phyloP scores from a whole-genome alignment of 1,140 invertebrate species.

The Ephestia elutella region DNA sequence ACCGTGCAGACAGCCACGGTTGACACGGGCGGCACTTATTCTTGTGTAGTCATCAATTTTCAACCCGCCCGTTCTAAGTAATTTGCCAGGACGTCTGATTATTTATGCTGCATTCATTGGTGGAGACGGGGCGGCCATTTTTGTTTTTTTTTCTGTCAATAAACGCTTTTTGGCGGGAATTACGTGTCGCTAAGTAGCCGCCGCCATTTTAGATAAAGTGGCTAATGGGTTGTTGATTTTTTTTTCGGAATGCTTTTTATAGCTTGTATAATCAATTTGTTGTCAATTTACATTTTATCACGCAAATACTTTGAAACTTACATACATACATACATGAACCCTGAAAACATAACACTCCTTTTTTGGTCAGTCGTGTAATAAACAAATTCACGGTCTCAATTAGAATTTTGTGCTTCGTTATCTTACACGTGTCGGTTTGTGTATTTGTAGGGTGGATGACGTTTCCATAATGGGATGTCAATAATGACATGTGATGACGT shows the following conservation, averaged over 20 bases:
- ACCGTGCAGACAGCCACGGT: slow-evolving; percentile 5
- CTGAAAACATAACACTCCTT: too few relatives aligned
- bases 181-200: not conserved
- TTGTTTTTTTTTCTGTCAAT: slow-evolving; percentile 5
- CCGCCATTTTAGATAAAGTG: slow-evolving; percentile 6
- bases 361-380: too few relatives aligned
- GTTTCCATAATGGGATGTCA: too few relatives aligned
- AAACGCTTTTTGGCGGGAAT: slow-evolving; percentile 1
- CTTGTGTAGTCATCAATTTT: slow-evolving; percentile 45
- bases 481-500: too few relatives aligned
- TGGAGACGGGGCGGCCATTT: slow-evolving; percentile 15
- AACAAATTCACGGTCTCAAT: too few relatives aligned
- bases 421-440: too few relatives aligned
- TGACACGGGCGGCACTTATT: slow-evolving; percentile 30
- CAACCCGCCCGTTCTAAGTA: slow-evolving; percentile 40
- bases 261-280: not conserved
- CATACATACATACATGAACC: too few relatives aligned
- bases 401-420: too few relatives aligned
- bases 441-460: too few relatives aligned
- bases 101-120: slow-evolving; percentile 31
- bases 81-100: slow-evolving; percentile 46
- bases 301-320: too few relatives aligned
- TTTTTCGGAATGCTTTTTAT: not conserved
- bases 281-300: not conserved
- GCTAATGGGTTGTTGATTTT: not conserved